A percentile compares a stretch with the other conserved stretches of the same genome.
Evolutionary conservation across 2,888 invertebrate species (phyloP).

Genomic region (Synanthedon andrenaeformis): DNA sequence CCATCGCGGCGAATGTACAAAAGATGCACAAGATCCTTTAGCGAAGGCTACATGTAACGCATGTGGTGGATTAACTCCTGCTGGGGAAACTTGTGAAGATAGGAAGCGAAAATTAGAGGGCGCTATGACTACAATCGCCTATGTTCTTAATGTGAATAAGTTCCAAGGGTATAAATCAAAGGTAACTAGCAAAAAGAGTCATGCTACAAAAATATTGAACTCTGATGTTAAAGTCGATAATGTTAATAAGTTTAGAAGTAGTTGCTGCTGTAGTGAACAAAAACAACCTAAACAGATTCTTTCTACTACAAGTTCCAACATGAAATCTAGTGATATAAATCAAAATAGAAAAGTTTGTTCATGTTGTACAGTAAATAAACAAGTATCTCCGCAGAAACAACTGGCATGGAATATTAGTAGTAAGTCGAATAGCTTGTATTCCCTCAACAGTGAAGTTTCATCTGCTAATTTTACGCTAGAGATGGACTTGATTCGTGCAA

Average conservation of each 20-base stretch:
- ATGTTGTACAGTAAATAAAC: background rate
- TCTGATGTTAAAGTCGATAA: too few species aligned
- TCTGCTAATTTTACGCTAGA: too few species aligned
- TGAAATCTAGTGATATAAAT: background rate
- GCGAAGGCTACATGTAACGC: slow-evolving; percentile 25
- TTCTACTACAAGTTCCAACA: too few species aligned
- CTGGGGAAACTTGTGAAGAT: slow-evolving; percentile 43
- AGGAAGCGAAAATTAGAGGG: slow-evolving; percentile 25
- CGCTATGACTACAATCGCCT: slow-evolving; percentile 29
- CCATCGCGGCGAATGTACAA: slow-evolving; percentile 46
- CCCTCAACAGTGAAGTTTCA: too few species aligned
- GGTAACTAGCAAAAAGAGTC: background rate
- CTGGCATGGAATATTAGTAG: too few species aligned
- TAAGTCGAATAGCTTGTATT: too few species aligned
- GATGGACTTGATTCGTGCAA: too few species aligned
- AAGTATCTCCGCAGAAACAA: background rate
- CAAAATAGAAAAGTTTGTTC: background rate
- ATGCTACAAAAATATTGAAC: background rate
- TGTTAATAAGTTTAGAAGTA: too few species aligned
- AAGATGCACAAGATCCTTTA: background rate
- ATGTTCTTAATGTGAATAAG: slow-evolving; percentile 29
- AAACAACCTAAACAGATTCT: too few species aligned
- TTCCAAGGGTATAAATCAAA: slow-evolving; percentile 12
- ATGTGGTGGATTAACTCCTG: slow-evolving; percentile 32
- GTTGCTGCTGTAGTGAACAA: too few species aligned